These are phyloP conservation scores for Panorpa germanica DNA, from an alignment of 2,888 invertebrate genomes.

Conservation along the genomic window DNA sequence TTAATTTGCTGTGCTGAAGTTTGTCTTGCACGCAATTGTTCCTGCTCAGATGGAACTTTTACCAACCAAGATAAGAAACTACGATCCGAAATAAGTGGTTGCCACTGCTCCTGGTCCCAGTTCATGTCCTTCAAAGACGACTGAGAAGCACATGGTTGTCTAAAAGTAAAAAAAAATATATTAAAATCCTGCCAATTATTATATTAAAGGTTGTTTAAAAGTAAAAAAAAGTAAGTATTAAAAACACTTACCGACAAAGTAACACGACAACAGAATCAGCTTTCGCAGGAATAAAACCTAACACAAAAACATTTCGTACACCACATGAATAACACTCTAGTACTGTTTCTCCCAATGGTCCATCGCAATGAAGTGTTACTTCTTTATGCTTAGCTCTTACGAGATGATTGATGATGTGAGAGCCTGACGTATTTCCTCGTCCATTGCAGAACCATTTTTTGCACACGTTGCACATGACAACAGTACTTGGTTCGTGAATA, in stretches of 20 bases:
- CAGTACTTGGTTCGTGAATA: slow-evolving; percentile 91
- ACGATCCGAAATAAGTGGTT: slow-evolving; percentile 90
- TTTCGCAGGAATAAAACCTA: slow-evolving; percentile 98
- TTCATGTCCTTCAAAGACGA: slow-evolving; percentile 97
- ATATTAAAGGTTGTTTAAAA: slow-evolving; percentile 4
- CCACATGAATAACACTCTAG: slow-evolving; percentile 98
- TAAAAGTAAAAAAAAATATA: slow-evolving; percentile 14
- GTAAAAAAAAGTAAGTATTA: slow-evolving; percentile 1
- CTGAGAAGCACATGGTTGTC: slow-evolving; percentile 94
- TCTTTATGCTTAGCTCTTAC: slow-evolving; percentile 99
- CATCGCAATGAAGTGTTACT: slow-evolving; percentile 92
- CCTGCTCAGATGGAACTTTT: slow-evolving; percentile 92
- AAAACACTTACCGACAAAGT: slow-evolving; percentile 51
- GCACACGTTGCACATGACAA: slow-evolving; percentile 96
- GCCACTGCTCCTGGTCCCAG: slow-evolving; percentile 99
- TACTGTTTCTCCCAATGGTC: slow-evolving; percentile 92
- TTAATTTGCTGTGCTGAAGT: slow-evolving; percentile 95
- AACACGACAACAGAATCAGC: slow-evolving; percentile 96
- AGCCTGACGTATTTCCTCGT: slow-evolving; percentile 91
- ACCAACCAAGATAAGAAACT: slow-evolving; percentile 95
- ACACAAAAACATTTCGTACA: slow-evolving; percentile 91
- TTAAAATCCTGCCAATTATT: slow-evolving; percentile 13
- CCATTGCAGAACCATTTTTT: slow-evolving; percentile 99
- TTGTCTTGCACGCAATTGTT: slow-evolving; percentile 88
- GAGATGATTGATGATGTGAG: slow-evolving; percentile 96